phyloP scores from a whole-genome alignment of 2,797 vertebrate genomes.

The Lophius americanus region DNA sequence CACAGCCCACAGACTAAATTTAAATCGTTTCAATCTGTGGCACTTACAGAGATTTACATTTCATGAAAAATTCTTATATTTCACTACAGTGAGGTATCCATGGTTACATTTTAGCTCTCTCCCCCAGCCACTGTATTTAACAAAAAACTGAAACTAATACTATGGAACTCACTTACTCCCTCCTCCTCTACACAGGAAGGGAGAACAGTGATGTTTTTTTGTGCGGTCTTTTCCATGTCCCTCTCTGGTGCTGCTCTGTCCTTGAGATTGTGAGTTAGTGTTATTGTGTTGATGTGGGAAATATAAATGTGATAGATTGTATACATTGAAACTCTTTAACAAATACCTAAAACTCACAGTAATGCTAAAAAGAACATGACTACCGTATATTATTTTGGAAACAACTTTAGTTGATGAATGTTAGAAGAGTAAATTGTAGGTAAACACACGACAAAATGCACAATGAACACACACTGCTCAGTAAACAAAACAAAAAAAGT shows the following conservation, averaged over 20 bases:
- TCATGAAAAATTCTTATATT: background rate
- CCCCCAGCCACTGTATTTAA: background rate
- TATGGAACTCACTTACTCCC: too few relatives aligned
- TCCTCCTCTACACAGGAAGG: too few relatives aligned
- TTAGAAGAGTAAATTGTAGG: background rate
- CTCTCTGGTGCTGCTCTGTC: too few relatives aligned
- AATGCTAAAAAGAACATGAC: background rate
- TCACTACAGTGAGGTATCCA: background rate
- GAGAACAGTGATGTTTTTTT: too few relatives aligned
- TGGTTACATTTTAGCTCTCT: background rate
- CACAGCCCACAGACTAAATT: background rate
- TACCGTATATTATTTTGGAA: constrained; percentile 12
- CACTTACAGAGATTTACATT: too few relatives aligned
- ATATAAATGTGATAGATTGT: background rate
- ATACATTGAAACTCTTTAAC: background rate
- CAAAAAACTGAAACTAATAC: background rate
- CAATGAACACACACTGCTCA: background rate
- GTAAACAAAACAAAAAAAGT: background rate
- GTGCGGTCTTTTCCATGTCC: background rate
- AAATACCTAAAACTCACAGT: constrained; percentile 6
- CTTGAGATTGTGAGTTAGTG: too few relatives aligned
- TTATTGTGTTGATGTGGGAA: background rate
- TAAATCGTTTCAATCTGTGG: background rate
- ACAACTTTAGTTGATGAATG: too few relatives aligned
- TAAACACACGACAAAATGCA: constrained; percentile 16